Percentiles rank a stretch among this genome's conserved stretches.
phyloP scores from a whole-genome alignment of 2,797 vertebrate species.

The Steatocranus sp. region DNA sequence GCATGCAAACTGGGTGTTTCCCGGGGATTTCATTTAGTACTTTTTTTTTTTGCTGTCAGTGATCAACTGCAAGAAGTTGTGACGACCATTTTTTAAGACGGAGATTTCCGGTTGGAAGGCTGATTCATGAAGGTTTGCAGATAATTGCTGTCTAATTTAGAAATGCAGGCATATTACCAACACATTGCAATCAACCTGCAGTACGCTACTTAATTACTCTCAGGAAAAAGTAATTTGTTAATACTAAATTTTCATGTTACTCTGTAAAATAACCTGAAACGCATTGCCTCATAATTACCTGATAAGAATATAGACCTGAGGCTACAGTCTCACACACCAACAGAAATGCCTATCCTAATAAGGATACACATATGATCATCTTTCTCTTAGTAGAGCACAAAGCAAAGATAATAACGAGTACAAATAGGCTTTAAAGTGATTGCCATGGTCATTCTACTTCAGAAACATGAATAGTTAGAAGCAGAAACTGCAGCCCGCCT shows the following conservation, averaged over 20 bases:
- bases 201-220: not conserved
- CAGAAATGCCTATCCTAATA: not conserved
- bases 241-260: not conserved
- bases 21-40: not conserved
- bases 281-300: not conserved
- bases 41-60: not conserved
- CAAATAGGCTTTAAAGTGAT: no score
- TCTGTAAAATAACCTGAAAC: not conserved
- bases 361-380: not conserved
- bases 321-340: not conserved
- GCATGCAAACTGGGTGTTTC: not conserved
- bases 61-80: not conserved
- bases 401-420: not conserved
- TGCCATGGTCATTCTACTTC: no score
- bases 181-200: not conserved
- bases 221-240: not conserved
- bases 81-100: not conserved
- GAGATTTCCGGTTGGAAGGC: not conserved
- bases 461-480: no score
- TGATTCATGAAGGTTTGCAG: not conserved
- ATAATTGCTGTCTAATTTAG: not conserved
- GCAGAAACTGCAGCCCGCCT: no score
- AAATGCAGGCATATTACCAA: not conserved
- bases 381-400: no score
- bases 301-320: not conserved